A percentile compares a stretch with the other conserved stretches of the same genome.
These are phyloP conservation scores for Drosophila rellima DNA, from an alignment of 2,888 invertebrate genomes.

Conservation along the genomic window DNA sequence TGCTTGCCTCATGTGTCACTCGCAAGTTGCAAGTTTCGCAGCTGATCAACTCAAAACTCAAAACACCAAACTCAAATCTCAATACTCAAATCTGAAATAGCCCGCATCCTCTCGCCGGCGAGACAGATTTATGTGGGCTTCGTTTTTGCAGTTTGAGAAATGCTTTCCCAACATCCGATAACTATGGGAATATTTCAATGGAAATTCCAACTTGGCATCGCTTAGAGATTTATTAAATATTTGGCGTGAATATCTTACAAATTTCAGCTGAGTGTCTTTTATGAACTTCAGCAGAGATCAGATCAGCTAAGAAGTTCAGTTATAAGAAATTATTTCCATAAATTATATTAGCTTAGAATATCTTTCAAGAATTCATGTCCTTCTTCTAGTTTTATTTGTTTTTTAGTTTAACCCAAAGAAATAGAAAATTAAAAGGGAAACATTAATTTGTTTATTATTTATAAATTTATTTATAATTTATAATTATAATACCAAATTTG, in stretches of 20 bases:
- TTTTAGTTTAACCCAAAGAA: accelerated
- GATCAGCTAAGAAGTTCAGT: background rate
- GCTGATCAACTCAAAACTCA: conserved; percentile 23
- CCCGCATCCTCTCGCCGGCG: conserved; percentile 21
- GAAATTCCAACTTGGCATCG: background rate
- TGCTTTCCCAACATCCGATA: conserved; percentile 20
- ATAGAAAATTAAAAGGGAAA: background rate
- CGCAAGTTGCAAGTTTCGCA: conserved; percentile 29
- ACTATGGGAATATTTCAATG: conserved; percentile 13
- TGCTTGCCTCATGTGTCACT: conserved; percentile 21
- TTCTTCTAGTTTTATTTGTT: background rate
- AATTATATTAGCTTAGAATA: background rate
- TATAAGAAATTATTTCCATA: background rate
- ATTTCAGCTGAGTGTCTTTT: background rate
- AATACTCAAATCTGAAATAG: conserved; percentile 11
- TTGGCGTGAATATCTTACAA: background rate
- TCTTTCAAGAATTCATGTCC: background rate
- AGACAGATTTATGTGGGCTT: conserved; percentile 34
- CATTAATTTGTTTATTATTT: too few species aligned
- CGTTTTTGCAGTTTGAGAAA: conserved; percentile 16
- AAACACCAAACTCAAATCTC: conserved; percentile 8
- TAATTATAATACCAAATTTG: too few species aligned
- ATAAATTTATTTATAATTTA: too few species aligned
- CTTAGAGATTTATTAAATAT: conserved; percentile 7
- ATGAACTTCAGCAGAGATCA: background rate